phyloP scores from a whole-genome alignment of 23 tunicate genomes.

The Halocynthia aurantium region DNA sequence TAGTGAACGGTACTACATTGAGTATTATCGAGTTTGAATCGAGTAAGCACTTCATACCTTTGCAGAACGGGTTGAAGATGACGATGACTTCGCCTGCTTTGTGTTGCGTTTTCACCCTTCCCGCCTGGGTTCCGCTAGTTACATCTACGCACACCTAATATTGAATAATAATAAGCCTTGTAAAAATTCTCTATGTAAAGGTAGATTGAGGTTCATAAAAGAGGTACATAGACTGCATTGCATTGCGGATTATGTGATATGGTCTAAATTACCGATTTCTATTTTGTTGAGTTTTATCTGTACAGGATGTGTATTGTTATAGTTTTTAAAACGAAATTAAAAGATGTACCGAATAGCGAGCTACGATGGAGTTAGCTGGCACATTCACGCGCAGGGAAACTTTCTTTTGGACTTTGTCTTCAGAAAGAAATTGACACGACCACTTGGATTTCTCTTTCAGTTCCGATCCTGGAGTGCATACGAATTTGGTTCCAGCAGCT shows the following conservation, averaged over 20 bases:
- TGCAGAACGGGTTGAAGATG: slow-evolving; percentile 62
- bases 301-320: no score
- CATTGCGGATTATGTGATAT: no score
- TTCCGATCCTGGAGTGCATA: slow-evolving; percentile 27
- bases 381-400: slow-evolving; percentile 46
- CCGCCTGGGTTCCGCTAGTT: slow-evolving; percentile 26
- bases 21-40: no score
- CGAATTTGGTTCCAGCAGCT: slow-evolving; percentile 25
- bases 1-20: no score
- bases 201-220: no score
- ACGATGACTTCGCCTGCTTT: slow-evolving; percentile 44
- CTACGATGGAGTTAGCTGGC: slow-evolving; percentile 70
- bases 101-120: slow-evolving; percentile 12
- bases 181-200: no score
- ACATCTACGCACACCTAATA: slow-evolving; percentile 33
- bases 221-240: no score
- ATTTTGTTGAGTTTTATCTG: no score
- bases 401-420: slow-evolving; percentile 35
- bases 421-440: slow-evolving; percentile 21
- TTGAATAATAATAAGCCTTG: neutral
- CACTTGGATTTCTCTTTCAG: slow-evolving; percentile 31
- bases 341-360: slow-evolving; percentile 35
- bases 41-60: slow-evolving; percentile 17
- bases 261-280: no score
- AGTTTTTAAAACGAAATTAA: no score